These are phyloP conservation scores for Poecilobothrus nobilitatus DNA, from an alignment of 2,888 invertebrate genomes.

Conservation along the genomic window DNA sequence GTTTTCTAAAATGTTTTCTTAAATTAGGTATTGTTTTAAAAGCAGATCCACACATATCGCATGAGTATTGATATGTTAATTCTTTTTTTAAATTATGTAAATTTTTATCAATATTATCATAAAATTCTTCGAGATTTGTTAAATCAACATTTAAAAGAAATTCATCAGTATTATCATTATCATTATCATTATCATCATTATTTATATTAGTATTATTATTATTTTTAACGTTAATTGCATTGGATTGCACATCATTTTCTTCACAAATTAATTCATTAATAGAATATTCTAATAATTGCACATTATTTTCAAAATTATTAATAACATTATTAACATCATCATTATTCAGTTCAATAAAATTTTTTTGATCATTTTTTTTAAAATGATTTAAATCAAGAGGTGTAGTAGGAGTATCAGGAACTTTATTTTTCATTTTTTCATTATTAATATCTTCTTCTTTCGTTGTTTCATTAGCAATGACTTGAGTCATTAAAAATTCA, in stretches of 20 bases:
- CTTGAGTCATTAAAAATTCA: background rate
- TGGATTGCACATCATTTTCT: background rate
- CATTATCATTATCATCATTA: too few species aligned
- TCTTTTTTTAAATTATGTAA: background rate
- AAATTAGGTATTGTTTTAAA: conserved; percentile 55
- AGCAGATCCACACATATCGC: conserved; percentile 48
- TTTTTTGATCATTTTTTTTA: background rate
- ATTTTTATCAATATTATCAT: background rate
- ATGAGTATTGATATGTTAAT: conserved; percentile 47
- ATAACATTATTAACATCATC: background rate
- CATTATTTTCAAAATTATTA: background rate
- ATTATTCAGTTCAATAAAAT: background rate
- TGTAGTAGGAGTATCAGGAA: background rate
- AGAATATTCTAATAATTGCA: background rate
- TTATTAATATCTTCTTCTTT: background rate
- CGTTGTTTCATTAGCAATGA: background rate
- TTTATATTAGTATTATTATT: too few species aligned
- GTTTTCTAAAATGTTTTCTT: conserved; percentile 50
- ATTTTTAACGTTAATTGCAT: too few species aligned
- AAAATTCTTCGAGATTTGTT: background rate
- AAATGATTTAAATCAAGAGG: background rate
- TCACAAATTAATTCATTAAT: background rate
- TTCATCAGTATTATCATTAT: too few species aligned
- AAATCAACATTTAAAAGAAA: too few species aligned
- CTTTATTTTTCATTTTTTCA: background rate